A percentile compares a stretch with the other conserved stretches of the same genome.
Conservation (phyloP, 2,888 invertebrate species). For the Acleris laterana region DNA sequence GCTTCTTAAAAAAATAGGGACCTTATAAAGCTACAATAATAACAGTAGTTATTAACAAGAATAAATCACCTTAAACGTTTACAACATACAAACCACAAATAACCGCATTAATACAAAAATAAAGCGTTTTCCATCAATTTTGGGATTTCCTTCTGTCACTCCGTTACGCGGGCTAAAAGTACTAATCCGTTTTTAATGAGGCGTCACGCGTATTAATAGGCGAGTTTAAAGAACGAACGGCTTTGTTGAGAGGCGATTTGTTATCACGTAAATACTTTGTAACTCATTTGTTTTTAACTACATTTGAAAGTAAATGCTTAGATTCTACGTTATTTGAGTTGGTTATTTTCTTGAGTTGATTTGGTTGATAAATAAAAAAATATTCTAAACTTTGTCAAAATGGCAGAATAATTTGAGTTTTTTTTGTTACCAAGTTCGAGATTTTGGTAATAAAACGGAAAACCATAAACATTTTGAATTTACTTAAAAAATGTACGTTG, state of each 20-base stretch:
- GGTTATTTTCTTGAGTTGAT: neutral
- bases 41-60: no score
- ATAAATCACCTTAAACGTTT: neutral
- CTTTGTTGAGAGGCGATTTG: constrained; percentile 26
- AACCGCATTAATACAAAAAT: constrained; percentile 21
- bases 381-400: no score
- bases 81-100: constrained; percentile 21
- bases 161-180: constrained; percentile 25
- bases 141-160: constrained; percentile 28
- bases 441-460: no score
- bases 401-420: no score
- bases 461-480: no score
- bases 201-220: constrained; percentile 34
- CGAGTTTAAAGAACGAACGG: constrained; percentile 25
- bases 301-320: neutral
- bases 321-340: neutral
- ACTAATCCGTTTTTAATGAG: constrained; percentile 38
- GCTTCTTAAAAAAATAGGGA: no score
- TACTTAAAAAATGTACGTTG: no score
- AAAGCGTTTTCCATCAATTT: constrained; percentile 32
- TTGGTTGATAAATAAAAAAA: no score
- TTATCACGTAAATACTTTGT: constrained; percentile 24
- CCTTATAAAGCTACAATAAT: no score
- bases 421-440: no score
- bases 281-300: constrained; percentile 13